phyloP scores from a whole-genome alignment of 2,113 vertebrate species.

The Ursus arctos region DNA sequence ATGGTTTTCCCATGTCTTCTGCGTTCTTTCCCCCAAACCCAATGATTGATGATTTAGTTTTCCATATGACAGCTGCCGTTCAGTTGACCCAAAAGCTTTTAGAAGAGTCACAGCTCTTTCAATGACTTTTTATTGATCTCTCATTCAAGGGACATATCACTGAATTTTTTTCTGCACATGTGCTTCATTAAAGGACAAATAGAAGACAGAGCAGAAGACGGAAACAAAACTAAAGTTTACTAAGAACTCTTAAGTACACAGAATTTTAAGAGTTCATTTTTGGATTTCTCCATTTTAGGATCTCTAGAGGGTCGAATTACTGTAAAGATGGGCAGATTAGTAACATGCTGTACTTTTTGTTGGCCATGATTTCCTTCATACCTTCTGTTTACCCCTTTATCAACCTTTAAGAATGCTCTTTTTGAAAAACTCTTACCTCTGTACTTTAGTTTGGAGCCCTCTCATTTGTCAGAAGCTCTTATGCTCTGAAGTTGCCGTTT shows the following conservation, averaged over 20 bases:
- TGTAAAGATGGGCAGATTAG: not conserved
- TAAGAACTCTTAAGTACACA: constrained; percentile 4
- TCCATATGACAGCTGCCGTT: not conserved
- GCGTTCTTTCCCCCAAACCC: not conserved
- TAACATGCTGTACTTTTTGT: not conserved
- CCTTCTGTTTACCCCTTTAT: constrained; percentile 25
- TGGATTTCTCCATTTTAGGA: constrained; percentile 18
- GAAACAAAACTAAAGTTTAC: constrained; percentile 26
- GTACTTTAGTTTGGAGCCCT: constrained; percentile 26
- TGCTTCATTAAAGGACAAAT: constrained; percentile 46
- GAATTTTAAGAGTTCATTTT: not conserved
- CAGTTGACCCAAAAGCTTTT: constrained; percentile 16
- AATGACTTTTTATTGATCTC: constrained; percentile 34
- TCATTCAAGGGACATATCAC: not conserved
- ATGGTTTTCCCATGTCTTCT: not conserved
- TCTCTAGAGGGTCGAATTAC: not conserved
- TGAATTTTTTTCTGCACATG: not conserved
- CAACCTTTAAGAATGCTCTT: constrained; percentile 6
- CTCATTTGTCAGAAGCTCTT: constrained; percentile 4
- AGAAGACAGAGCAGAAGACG: not conserved
- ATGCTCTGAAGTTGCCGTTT: constrained; percentile 1
- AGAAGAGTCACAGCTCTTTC: constrained; percentile 1
- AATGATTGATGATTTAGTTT: constrained; percentile 25
- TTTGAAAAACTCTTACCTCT: not conserved
- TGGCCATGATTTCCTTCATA: constrained; percentile 27